These are phyloP conservation scores for Paradoxurus hermaphroditus DNA, from an alignment of 2,113 vertebrate genomes.

Conservation along the genomic window DNA sequence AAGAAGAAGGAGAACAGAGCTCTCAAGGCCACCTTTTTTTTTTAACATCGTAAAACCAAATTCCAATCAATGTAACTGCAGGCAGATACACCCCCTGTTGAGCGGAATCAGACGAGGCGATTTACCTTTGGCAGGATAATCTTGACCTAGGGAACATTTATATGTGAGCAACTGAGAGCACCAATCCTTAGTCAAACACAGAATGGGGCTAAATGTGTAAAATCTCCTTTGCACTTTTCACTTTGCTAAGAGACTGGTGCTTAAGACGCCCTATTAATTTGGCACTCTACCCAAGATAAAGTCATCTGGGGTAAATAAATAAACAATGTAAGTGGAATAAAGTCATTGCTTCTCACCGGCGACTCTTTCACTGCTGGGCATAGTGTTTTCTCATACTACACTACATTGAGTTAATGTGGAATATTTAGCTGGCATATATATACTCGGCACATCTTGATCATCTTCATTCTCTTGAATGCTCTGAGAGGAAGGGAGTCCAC, in stretches of 20 bases:
- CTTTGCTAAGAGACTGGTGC: constrained; percentile 1
- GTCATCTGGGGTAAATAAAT: constrained; percentile 25
- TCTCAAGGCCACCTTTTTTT: not conserved
- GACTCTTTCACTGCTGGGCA: not conserved
- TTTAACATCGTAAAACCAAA: not conserved
- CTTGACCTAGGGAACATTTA: not conserved
- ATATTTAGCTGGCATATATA: not conserved
- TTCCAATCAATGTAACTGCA: not conserved
- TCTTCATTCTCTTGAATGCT: not conserved
- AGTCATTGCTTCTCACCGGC: not conserved
- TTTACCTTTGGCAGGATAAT: not conserved
- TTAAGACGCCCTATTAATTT: not conserved
- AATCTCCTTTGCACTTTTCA: constrained; percentile 1
- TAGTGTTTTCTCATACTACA: not conserved
- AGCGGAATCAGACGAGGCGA: not conserved
- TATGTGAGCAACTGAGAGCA: not conserved
- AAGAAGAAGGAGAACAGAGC: not conserved
- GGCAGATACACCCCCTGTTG: too few species aligned
- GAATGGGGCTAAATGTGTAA: not conserved
- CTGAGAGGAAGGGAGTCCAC: not conserved
- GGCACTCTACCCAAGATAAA: not conserved
- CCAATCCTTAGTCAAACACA: not conserved
- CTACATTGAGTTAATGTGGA: not conserved
- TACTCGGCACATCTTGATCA: not conserved
- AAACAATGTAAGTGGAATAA: constrained; percentile 12